Percentiles rank a stretch among this genome's conserved stretches.
Conservation (phyloP, 2,888 invertebrate genomes). For the Pammene fasciana region DNA sequence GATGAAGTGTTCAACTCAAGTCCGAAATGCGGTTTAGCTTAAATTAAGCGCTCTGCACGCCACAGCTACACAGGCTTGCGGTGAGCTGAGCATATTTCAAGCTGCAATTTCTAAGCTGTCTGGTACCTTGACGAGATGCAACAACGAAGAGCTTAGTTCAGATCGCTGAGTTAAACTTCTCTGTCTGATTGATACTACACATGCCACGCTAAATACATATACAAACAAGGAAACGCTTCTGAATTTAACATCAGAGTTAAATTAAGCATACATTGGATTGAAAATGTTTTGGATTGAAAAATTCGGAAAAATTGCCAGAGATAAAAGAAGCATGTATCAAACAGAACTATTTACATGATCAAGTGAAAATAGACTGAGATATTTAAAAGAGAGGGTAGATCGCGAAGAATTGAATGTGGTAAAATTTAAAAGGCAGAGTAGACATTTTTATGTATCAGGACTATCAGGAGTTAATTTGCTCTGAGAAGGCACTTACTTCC, state of each 20-base stretch:
- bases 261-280: too few species aligned
- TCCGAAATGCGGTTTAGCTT: slow-evolving; percentile 37
- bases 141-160: slow-evolving; percentile 1
- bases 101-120: slow-evolving; percentile 5
- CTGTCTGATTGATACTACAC: background rate
- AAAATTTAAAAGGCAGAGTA: too few species aligned
- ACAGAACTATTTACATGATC: too few species aligned
- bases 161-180: background rate
- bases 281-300: too few species aligned
- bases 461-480: too few species aligned
- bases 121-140: background rate
- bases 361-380: too few species aligned
- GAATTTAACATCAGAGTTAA: background rate
- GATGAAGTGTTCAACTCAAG: slow-evolving; percentile 35
- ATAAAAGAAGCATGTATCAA: too few species aligned
- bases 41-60: slow-evolving; percentile 17
- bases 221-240: background rate
- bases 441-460: too few species aligned
- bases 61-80: slow-evolving; percentile 18
- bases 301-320: too few species aligned
- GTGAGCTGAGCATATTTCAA: slow-evolving; percentile 26
- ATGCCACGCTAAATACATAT: background rate
- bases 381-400: too few species aligned
- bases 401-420: too few species aligned
- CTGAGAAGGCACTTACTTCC: too few species aligned